Percentiles rank a stretch among this genome's conserved stretches.
Evolutionary conservation across 2,797 vertebrate genomes (phyloP).

Genomic region (Pseudotriccus pelzelni): DNA sequence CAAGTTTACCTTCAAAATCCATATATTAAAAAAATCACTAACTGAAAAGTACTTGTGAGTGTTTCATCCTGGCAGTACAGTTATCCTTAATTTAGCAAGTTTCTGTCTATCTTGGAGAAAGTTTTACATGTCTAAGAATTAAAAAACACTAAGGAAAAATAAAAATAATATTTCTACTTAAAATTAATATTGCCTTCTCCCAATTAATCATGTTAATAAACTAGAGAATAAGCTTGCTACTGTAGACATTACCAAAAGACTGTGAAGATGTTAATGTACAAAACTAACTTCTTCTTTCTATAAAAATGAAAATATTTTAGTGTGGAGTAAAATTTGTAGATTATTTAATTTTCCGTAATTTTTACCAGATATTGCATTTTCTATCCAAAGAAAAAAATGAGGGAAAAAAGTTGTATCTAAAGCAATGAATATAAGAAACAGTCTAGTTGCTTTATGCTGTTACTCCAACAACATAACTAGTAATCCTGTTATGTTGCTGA

Average conservation of each 20-base stretch:
- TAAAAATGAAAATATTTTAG: background rate
- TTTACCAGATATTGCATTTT: background rate
- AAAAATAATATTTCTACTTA: background rate
- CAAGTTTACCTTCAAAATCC: background rate
- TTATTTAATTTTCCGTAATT: background rate
- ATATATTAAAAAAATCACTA: background rate
- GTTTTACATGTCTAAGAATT: background rate
- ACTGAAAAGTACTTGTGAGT: background rate
- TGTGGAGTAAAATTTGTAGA: background rate
- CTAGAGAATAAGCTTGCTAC: background rate
- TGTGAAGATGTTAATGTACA: background rate
- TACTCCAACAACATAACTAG: no score
- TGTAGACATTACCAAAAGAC: background rate
- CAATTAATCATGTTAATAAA: background rate
- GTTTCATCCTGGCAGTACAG: background rate
- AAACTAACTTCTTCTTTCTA: background rate
- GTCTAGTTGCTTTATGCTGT: background rate
- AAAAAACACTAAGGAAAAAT: background rate
- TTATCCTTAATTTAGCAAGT: background rate
- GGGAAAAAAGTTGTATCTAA: fast-evolving
- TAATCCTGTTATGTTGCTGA: background rate
- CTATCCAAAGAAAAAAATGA: background rate
- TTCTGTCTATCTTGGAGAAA: background rate
- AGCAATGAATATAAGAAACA: background rate
- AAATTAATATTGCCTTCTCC: background rate